Evolutionary conservation across 2,888 invertebrate genomes (phyloP).

Genomic region (Drosophila vallismaia): DNA sequence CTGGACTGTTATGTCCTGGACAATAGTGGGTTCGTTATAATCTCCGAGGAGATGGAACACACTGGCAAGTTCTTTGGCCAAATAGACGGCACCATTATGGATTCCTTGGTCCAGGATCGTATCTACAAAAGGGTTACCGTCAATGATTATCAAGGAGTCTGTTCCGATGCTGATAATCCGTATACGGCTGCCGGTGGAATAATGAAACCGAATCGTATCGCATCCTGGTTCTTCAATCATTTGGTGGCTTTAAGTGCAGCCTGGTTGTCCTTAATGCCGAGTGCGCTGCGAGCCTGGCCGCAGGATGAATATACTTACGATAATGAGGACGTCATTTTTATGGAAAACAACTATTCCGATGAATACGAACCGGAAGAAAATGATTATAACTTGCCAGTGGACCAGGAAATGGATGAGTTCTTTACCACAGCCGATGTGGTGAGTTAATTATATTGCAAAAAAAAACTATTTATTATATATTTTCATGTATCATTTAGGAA

Average conservation of each 20-base stretch:
- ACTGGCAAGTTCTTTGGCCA: slow-evolving; percentile 97
- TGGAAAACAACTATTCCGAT: slow-evolving; percentile 82
- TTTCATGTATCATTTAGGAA: slow-evolving; percentile 66
- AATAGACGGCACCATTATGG: slow-evolving; percentile 97
- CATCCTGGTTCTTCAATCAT: slow-evolving; percentile 81
- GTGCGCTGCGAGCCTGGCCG: slow-evolving; percentile 82
- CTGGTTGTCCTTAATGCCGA: slow-evolving; percentile 82
- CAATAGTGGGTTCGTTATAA: slow-evolving; percentile 96
- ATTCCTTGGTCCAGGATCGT: slow-evolving; percentile 94
- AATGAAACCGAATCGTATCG: slow-evolving; percentile 73
- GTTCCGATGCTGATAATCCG: slow-evolving; percentile 88
- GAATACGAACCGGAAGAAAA: slow-evolving; percentile 82
- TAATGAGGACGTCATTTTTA: slow-evolving; percentile 80
- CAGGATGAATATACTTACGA: slow-evolving; percentile 82
- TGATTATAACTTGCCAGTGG: slow-evolving; percentile 81
- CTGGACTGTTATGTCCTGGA: slow-evolving; percentile 96
- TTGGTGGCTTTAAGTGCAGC: slow-evolving; percentile 79
- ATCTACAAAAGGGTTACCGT: slow-evolving; percentile 95
- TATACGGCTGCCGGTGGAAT: slow-evolving; percentile 83
- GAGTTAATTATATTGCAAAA: slow-evolving; percentile 17
- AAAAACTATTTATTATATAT: background rate
- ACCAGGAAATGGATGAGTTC: slow-evolving; percentile 82
- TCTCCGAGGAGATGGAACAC: slow-evolving; percentile 93
- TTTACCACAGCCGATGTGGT: slow-evolving; percentile 83
- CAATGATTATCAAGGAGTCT: slow-evolving; percentile 95